phyloP scores from a whole-genome alignment of 2,888 invertebrate genomes.

The Hipparchia semele region DNA sequence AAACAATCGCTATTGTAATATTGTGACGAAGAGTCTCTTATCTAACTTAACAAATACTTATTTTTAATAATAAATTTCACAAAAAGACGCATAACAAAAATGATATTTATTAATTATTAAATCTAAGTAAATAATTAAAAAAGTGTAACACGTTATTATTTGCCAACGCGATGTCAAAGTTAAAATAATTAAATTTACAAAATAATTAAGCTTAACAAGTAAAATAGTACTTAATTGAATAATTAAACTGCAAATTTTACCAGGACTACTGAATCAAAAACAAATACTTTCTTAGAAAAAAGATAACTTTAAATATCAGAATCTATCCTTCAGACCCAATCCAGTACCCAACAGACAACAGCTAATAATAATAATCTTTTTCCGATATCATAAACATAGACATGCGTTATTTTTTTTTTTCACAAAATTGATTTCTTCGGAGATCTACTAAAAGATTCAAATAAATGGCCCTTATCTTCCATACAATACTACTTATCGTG shows the following conservation, averaged over 20 bases:
- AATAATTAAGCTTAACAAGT: constrained; percentile 1
- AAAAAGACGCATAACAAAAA: constrained; percentile 38
- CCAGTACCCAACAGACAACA: too few species aligned
- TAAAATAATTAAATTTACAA: constrained; percentile 17
- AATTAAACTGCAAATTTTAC: constrained; percentile 6
- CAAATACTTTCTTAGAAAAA: not conserved
- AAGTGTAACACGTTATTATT: constrained; percentile 25
- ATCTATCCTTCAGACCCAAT: not conserved
- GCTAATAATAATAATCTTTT: not conserved
- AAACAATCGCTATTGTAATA: constrained; percentile 52
- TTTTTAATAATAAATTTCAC: constrained; percentile 37
- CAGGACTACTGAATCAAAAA: constrained; percentile 2
- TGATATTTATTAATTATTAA: constrained; percentile 16
- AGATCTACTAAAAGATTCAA: too few species aligned
- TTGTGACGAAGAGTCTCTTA: constrained; percentile 66
- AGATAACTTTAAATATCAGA: not conserved
- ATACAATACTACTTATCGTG: too few species aligned
- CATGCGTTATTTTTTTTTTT: not conserved
- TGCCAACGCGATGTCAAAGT: constrained; percentile 25
- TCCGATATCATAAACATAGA: not conserved
- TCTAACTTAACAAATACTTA: constrained; percentile 71
- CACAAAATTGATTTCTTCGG: too few species aligned
- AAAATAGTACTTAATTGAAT: not conserved
- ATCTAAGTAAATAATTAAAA: constrained; percentile 22
- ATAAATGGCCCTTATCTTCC: too few species aligned